A percentile compares a stretch with the other conserved stretches of the same genome.
Conservation (phyloP, 2,888 invertebrate species). For the Synanthedon formicaeformis region DNA sequence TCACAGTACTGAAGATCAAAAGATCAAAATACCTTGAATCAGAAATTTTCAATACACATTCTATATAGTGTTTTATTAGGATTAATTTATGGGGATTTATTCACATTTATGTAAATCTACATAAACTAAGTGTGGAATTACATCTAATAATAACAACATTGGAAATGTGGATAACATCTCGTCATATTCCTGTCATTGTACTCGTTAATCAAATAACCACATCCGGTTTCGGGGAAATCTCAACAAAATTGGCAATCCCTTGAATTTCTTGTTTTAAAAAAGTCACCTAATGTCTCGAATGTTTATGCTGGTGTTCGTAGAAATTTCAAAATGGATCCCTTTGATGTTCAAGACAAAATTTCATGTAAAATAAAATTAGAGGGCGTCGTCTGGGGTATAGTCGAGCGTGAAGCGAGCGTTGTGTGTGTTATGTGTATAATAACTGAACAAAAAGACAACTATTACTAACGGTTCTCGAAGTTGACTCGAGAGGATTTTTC, state of each 20-base stretch:
- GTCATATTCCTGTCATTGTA: too few relatives aligned
- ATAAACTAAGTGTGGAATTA: too few relatives aligned
- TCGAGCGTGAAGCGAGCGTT: conserved; percentile 24
- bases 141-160: too few relatives aligned
- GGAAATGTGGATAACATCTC: too few relatives aligned
- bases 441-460: conserved; percentile 35
- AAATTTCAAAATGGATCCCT: conserved; percentile 29
- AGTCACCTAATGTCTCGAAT: neutral
- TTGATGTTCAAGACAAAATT: conserved; percentile 47
- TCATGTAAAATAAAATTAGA: conserved; percentile 51
- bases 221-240: neutral
- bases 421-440: conserved; percentile 34
- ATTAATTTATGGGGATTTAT: too few relatives aligned
- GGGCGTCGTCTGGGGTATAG: conserved; percentile 16
- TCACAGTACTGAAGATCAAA: too few relatives aligned
- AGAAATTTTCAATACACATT: too few relatives aligned
- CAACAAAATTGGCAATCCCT: neutral
- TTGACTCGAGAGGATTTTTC: neutral
- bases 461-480: conserved; percentile 3
- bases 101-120: too few relatives aligned
- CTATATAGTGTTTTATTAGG: too few relatives aligned
- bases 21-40: too few relatives aligned
- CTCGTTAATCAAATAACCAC: neutral
- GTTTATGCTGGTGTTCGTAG: neutral
- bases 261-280: too few relatives aligned